These are phyloP conservation scores for Myotis myotis DNA, from an alignment of 2,797 vertebrate species.

Conservation along the genomic window DNA sequence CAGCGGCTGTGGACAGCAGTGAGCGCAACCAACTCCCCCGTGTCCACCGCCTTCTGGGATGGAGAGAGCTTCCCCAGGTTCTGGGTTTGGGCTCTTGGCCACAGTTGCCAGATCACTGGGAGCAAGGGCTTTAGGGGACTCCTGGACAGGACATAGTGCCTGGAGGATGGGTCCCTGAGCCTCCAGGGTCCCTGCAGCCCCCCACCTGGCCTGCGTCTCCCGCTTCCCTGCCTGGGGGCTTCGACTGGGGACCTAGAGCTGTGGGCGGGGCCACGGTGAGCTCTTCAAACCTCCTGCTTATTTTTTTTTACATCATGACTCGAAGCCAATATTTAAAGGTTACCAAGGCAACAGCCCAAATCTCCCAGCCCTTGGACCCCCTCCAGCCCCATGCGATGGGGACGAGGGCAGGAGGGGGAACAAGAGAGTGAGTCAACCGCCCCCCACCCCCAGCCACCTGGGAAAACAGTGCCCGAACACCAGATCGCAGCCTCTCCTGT, in stretches of 20 bases:
- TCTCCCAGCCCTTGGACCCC: conserved; percentile 73
- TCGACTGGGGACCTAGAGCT: conserved; percentile 49
- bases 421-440: conserved; percentile 58
- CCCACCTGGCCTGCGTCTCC: not conserved
- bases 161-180: not conserved
- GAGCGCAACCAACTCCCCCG: rapidly evolving
- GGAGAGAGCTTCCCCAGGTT: not conserved
- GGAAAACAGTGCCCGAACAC: conserved; percentile 68
- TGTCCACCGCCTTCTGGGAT: not conserved
- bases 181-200: rapidly evolving
- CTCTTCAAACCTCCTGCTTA: conserved; percentile 31
- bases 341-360: conserved; percentile 83
- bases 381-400: conserved; percentile 57
- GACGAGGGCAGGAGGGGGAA: conserved; percentile 28
- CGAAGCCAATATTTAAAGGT: conserved; percentile 83
- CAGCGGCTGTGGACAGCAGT: too few species aligned
- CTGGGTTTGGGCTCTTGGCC: not conserved
- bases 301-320: conserved; percentile 70
- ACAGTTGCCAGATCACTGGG: rapidly evolving
- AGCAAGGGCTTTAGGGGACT: not conserved
- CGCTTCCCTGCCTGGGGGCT: not conserved
- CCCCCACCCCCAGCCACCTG: conserved; percentile 59
- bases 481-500: not conserved
- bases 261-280: conserved; percentile 5
- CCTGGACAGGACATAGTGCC: rapidly evolving